These are phyloP conservation scores for Limnephilus lunatus DNA, from an alignment of 2,888 invertebrate genomes.

Conservation along the genomic window DNA sequence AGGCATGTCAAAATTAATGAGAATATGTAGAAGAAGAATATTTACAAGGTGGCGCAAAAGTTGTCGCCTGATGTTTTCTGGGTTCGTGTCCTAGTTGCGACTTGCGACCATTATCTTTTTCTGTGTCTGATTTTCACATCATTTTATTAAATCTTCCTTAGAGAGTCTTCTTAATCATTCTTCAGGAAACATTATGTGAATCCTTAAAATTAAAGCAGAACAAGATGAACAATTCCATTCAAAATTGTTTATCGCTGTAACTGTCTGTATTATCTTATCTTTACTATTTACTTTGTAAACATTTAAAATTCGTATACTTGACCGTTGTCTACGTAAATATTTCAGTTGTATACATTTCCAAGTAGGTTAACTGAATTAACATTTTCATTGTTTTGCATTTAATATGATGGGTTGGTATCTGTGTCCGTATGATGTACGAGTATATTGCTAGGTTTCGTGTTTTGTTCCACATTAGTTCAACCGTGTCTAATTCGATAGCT, in stretches of 20 bases:
- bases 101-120: too few species aligned
- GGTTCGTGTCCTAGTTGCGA: too few species aligned
- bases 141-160: neutral
- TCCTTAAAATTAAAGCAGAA: neutral
- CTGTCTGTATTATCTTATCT: neutral
- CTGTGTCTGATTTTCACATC: neutral
- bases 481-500: conserved; percentile 25
- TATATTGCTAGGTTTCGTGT: neutral
- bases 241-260: neutral
- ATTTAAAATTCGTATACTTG: neutral
- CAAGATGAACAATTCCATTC: neutral
- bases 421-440: neutral
- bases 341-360: neutral
- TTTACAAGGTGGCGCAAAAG: too few species aligned
- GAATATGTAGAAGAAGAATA: too few species aligned
- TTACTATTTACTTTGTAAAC: neutral
- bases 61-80: too few species aligned
- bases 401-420: neutral
- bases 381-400: neutral
- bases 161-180: too few species aligned
- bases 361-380: neutral
- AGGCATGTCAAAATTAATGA: too few species aligned
- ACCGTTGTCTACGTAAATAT: neutral
- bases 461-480: conserved; percentile 7
- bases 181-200: neutral